These are phyloP conservation scores for Trichechus manatus DNA, from an alignment of 2,113 vertebrate genomes.

Conservation along the genomic window DNA sequence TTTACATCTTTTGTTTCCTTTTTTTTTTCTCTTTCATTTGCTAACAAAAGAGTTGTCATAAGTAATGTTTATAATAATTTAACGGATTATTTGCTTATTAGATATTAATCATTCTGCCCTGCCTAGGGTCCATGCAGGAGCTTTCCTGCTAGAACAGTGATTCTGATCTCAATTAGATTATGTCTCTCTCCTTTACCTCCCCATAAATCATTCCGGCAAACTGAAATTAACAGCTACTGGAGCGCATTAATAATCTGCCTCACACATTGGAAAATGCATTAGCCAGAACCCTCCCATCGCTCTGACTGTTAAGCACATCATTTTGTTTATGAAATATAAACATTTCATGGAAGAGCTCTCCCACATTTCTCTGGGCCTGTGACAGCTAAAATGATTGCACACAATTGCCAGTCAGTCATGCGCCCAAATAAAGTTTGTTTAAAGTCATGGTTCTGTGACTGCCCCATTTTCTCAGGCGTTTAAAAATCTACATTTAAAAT, in stretches of 20 bases:
- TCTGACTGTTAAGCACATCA: slow-evolving; percentile 95
- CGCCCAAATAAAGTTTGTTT: slow-evolving; percentile 93
- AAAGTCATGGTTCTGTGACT: slow-evolving; percentile 90
- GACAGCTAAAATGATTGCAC: slow-evolving; percentile 95
- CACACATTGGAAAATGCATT: slow-evolving; percentile 95
- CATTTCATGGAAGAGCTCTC: slow-evolving; percentile 94
- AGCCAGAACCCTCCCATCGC: slow-evolving; percentile 95
- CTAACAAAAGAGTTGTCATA: slow-evolving; percentile 92
- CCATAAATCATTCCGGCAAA: slow-evolving; percentile 99
- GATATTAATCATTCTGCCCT: slow-evolving; percentile 96
- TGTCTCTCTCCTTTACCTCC: slow-evolving; percentile 96
- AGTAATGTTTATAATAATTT: slow-evolving; percentile 97
- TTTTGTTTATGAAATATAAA: slow-evolving; percentile 98
- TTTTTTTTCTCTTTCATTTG: slow-evolving; percentile 85
- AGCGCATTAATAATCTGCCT: slow-evolving; percentile 99
- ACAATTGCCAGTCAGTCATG: slow-evolving; percentile 92
- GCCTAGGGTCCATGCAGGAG: slow-evolving; percentile 89
- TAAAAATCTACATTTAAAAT: slow-evolving; percentile 82
- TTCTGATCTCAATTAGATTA: slow-evolving; percentile 99
- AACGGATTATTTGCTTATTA: slow-evolving; percentile 99
- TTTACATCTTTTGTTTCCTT: slow-evolving; percentile 72
- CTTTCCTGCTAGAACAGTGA: slow-evolving; percentile 95
- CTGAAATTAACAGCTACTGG: slow-evolving; percentile 99
- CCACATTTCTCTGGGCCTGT: slow-evolving; percentile 89
- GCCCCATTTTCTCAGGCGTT: slow-evolving; percentile 90